A percentile compares a stretch with the other conserved stretches of the same genome.
phyloP scores from a whole-genome alignment of 2,113 vertebrate species.

The Lampris megalopsis region DNA sequence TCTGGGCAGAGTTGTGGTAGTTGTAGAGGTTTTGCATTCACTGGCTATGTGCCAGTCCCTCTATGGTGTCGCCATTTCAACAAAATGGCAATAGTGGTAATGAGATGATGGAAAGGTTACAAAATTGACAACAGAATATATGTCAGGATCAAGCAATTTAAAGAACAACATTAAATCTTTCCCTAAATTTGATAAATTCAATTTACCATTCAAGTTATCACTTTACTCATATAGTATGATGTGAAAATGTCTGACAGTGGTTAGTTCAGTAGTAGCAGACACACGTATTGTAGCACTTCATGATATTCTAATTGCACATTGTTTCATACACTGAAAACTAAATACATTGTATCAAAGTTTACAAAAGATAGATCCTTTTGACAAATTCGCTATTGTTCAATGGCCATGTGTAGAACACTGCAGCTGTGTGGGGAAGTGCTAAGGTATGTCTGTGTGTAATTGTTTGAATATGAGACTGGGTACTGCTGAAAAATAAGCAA shows the following conservation, averaged over 20 bases:
- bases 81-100: too few species aligned
- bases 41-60: too few species aligned
- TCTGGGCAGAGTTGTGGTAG: too few species aligned
- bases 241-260: neutral
- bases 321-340: conserved; percentile 58
- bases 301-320: conserved; percentile 49
- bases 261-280: conserved; percentile 32
- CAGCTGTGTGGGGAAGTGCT: conserved; percentile 36
- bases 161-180: neutral
- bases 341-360: conserved; percentile 68
- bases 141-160: neutral
- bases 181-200: neutral
- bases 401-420: conserved; percentile 52
- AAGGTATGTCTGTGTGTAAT: conserved; percentile 74
- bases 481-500: conserved; percentile 2
- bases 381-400: conserved; percentile 50
- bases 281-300: conserved; percentile 16
- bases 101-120: neutral
- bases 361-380: conserved; percentile 65
- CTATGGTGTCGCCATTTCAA: too few species aligned
- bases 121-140: neutral
- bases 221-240: conserved; percentile 17
- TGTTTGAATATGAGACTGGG: conserved; percentile 60
- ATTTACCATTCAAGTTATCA: neutral
- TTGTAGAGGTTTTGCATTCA: too few species aligned